Conservation (phyloP, 2,113 vertebrate genomes). For the Alaudala cheleensis region DNA sequence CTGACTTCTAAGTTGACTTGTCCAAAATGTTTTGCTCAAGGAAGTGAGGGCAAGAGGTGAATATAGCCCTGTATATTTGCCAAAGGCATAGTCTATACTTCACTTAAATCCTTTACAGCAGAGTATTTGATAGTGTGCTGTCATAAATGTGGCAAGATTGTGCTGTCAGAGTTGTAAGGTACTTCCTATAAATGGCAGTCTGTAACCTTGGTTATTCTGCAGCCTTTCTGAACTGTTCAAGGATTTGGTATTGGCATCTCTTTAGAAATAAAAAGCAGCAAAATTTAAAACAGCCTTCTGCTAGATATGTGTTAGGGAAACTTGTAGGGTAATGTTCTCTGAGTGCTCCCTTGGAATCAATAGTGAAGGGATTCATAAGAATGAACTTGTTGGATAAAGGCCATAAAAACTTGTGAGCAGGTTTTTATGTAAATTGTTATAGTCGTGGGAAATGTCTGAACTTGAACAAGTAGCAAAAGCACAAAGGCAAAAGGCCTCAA, state of each 20-base stretch:
- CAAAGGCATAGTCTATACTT: not conserved
- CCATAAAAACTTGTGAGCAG: not conserved
- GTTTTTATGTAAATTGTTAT: not conserved
- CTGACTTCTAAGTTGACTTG: not conserved
- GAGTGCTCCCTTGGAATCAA: not conserved
- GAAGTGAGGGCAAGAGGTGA: not conserved
- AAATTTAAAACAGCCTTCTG: not conserved
- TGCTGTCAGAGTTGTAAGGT: not conserved
- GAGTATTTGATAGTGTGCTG: not conserved
- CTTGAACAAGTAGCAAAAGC: slow-evolving; percentile 30
- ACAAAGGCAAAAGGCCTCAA: not conserved
- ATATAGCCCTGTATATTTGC: not conserved
- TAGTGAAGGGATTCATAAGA: slow-evolving; percentile 27
- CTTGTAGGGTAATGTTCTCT: not conserved
- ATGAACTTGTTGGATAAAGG: not conserved
- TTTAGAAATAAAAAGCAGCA: not conserved
- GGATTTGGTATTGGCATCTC: not conserved
- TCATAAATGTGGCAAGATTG: not conserved
- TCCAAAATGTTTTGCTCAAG: not conserved
- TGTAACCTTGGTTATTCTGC: not conserved
- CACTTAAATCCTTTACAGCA: not conserved
- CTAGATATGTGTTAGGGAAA: not conserved
- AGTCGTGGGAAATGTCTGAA: slow-evolving; percentile 22
- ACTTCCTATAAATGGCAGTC: not conserved
- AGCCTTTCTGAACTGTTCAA: not conserved